Evolutionary conservation across 2,797 vertebrate genomes (phyloP).

Genomic region (Rhodeus uyekii): DNA sequence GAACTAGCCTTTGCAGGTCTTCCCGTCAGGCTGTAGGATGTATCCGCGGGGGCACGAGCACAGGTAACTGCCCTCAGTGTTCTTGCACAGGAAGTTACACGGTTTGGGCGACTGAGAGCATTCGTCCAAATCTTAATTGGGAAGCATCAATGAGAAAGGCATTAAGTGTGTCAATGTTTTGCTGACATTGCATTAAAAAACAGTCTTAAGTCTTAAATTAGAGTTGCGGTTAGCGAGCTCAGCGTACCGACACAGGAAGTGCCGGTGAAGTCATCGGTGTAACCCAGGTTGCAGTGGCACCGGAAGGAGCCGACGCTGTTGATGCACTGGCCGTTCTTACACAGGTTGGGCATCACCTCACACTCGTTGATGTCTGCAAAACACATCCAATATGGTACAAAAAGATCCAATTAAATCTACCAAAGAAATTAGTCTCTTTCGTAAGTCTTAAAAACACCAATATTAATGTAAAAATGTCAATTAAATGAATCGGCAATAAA

Average conservation of each 20-base stretch:
- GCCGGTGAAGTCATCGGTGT: conserved; percentile 80
- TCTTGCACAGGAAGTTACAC: conserved; percentile 95
- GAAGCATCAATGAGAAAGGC: neutral
- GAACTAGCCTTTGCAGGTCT: conserved; percentile 90
- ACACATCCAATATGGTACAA: neutral
- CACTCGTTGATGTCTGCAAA: conserved; percentile 91
- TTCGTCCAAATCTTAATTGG: conserved; percentile 86
- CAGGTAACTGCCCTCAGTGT: conserved; percentile 92
- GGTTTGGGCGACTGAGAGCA: conserved; percentile 88
- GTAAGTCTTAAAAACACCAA: too few species aligned
- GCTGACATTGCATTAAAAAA: neutral
- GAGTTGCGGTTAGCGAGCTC: neutral
- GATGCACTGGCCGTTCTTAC: conserved; percentile 88
- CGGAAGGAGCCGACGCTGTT: conserved; percentile 91
- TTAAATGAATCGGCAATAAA: neutral
- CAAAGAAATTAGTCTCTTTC: neutral
- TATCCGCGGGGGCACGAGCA: conserved; percentile 93
- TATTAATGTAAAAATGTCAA: neutral
- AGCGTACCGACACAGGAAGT: conserved; percentile 85
- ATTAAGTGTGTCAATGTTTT: neutral
- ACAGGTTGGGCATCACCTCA: conserved; percentile 84
- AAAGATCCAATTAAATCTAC: neutral
- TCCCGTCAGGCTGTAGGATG: conserved; percentile 87
- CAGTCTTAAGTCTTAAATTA: neutral
- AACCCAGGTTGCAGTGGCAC: conserved; percentile 89